Conservation (phyloP, 2,113 vertebrate genomes). For the Pyxicephalus adspersus region DNA sequence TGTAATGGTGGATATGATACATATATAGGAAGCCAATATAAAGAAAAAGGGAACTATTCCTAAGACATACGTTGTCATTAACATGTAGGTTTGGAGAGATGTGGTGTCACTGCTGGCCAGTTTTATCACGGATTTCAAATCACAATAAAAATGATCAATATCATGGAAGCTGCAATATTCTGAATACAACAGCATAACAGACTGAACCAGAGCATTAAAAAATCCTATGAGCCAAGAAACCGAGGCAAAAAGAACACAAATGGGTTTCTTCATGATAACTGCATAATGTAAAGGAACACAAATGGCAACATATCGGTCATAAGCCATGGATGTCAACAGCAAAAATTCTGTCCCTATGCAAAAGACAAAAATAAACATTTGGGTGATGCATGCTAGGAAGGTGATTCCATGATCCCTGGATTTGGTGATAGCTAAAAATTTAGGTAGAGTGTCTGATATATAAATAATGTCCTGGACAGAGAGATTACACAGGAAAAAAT, state of each 20-base stretch:
- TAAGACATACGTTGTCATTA: not conserved
- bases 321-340: conserved; percentile 25
- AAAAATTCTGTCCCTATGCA: conserved; percentile 30
- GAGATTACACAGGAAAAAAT: conserved; percentile 34
- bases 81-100: conserved; percentile 55
- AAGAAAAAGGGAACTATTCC: conserved; percentile 39
- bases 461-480: conserved; percentile 38
- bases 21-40: conserved; percentile 53
- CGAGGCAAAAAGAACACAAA: not conserved
- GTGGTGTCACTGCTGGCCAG: conserved; percentile 21
- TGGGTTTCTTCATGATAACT: not conserved
- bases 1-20: conserved; percentile 54
- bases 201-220: not conserved
- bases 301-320: conserved; percentile 34
- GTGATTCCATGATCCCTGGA: not conserved
- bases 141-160: conserved; percentile 34
- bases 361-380: conserved; percentile 27
- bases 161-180: not conserved
- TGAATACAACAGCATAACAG: not conserved
- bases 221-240: conserved; percentile 8
- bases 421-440: conserved; percentile 9
- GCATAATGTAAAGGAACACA: conserved; percentile 25
- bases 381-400: conserved; percentile 14
- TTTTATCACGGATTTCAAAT: conserved; percentile 21
- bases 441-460: conserved; percentile 12